Conservation (phyloP, 2,797 vertebrate genomes). For the Prionace glauca region DNA sequence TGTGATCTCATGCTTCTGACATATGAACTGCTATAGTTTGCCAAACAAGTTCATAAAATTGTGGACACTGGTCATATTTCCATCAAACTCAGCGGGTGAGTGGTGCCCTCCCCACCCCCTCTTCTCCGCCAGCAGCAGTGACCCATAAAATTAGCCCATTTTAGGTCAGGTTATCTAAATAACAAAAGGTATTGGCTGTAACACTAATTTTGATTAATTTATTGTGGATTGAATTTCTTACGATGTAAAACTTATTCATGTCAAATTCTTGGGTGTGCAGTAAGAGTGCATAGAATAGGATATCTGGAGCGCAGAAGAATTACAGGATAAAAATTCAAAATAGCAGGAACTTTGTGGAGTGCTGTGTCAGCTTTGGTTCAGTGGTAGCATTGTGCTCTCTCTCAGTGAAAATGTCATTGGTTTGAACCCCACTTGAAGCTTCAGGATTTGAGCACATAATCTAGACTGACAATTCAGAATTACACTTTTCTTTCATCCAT, state of each 20-base stretch:
- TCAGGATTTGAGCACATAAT: neutral
- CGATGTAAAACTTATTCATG: neutral
- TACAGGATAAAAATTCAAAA: neutral
- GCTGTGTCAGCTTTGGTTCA: neutral
- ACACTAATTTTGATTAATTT: neutral
- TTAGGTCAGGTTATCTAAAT: neutral
- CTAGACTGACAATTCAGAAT: too few species aligned
- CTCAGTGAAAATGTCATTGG: neutral
- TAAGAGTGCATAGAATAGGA: neutral
- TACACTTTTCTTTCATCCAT: too few species aligned
- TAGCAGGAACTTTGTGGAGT: neutral
- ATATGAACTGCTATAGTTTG: neutral
- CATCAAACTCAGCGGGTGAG: neutral
- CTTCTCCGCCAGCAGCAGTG: neutral
- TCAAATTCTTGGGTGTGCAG: neutral
- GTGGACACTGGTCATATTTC: neutral
- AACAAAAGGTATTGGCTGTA: neutral
- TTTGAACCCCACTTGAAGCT: neutral
- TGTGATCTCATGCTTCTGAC: neutral
- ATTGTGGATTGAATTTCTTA: neutral
- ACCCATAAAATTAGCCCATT: neutral
- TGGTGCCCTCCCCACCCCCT: neutral
- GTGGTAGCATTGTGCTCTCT: neutral
- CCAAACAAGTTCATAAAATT: neutral
- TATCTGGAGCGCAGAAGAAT: neutral